These are phyloP conservation scores for Poeciliopsis occidentalis DNA, from an alignment of 2,113 vertebrate species.

Conservation along the genomic window DNA sequence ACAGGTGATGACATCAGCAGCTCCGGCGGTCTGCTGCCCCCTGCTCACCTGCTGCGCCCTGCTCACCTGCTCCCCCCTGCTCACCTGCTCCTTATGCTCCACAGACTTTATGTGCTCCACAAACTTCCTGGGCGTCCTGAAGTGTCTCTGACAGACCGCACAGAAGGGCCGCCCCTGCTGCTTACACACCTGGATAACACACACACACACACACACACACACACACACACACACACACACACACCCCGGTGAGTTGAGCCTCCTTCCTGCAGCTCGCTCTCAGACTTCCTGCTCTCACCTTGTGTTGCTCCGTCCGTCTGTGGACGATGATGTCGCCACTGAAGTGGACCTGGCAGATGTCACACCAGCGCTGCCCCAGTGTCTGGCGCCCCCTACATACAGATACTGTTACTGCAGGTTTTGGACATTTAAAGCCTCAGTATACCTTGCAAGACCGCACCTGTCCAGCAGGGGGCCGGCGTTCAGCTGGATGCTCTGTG, in stretches of 20 bases:
- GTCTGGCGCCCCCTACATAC: conserved; percentile 73
- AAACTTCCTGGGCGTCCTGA: conserved; percentile 95
- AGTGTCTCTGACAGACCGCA: conserved; percentile 88
- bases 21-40: neutral
- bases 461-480: conserved; percentile 44
- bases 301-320: conserved; percentile 88
- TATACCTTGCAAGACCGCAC: conserved; percentile 19
- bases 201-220: neutral
- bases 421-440: too few relatives aligned
- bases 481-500: conserved; percentile 55
- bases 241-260: too few relatives aligned
- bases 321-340: conserved; percentile 89
- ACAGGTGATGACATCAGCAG: neutral
- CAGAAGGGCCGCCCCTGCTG: conserved; percentile 91
- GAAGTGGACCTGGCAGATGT: conserved; percentile 90
- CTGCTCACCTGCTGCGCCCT: conserved; percentile 74
- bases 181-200: conserved; percentile 84
- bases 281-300: conserved; percentile 77
- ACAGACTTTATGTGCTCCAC: too few relatives aligned
- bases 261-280: neutral
- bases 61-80: neutral
- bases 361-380: conserved; percentile 84
- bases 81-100: conserved; percentile 87
- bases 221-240: too few relatives aligned
- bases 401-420: neutral